Conservation (phyloP, 2,888 invertebrate species). For the Tipula unca region DNA sequence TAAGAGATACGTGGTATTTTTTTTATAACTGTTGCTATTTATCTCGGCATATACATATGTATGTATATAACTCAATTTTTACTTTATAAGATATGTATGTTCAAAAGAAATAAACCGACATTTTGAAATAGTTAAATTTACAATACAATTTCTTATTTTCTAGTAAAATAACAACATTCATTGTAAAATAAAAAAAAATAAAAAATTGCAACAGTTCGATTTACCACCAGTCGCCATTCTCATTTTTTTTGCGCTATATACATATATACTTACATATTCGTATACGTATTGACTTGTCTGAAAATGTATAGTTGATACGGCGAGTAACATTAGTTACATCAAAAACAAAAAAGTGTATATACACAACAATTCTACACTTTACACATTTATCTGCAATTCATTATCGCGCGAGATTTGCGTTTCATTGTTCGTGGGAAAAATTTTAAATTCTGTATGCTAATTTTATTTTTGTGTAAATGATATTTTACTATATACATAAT, state of each 20-base stretch:
- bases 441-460: neutral
- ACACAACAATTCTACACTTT: neutral
- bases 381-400: neutral
- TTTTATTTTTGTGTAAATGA: neutral
- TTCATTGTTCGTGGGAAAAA: neutral
- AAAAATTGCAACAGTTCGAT: neutral
- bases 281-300: neutral
- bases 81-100: neutral
- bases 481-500: neutral
- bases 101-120: neutral
- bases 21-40: neutral
- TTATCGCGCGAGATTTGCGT: slow-evolving; percentile 14
- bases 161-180: neutral
- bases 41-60: neutral
- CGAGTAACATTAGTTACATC: neutral
- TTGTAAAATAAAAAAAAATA: neutral
- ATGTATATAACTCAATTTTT: neutral
- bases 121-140: neutral
- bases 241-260: neutral
- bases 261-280: neutral
- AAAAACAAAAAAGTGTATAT: neutral
- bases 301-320: neutral
- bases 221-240: neutral
- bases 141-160: neutral
- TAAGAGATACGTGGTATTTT: neutral